Evolutionary conservation across 1,140 invertebrate species (phyloP).

Genomic region (Danaus plexippus): DNA sequence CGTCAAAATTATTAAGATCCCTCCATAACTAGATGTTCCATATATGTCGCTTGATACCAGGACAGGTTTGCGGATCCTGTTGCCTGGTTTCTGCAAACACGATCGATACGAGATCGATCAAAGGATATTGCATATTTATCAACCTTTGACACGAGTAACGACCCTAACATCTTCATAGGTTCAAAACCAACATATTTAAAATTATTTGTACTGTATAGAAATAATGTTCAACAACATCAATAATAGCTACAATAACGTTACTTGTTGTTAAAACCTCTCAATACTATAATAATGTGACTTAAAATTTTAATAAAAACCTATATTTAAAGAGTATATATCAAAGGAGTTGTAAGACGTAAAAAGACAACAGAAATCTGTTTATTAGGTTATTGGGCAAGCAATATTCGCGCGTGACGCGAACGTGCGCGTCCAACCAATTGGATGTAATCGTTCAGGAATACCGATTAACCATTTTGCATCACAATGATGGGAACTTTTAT

Average conservation of each 20-base stretch:
- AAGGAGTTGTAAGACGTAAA: no score
- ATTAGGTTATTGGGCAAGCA: slow-evolving; percentile 35
- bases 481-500: slow-evolving; percentile 50
- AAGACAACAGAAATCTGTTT: no score
- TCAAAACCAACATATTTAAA: slow-evolving; percentile 57
- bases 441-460: slow-evolving; percentile 50
- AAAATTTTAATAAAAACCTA: no score
- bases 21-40: slow-evolving; percentile 9
- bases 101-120: slow-evolving; percentile 58
- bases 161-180: slow-evolving; percentile 66
- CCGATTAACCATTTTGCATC: slow-evolving; percentile 56
- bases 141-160: slow-evolving; percentile 68
- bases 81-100: slow-evolving; percentile 40
- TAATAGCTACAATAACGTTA: no score
- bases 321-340: slow-evolving; percentile 10
- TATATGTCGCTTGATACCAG: background rate
- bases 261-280: no score
- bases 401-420: slow-evolving; percentile 59
- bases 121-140: slow-evolving; percentile 68
- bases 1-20: slow-evolving; percentile 40
- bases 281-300: no score
- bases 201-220: no score
- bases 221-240: no score
- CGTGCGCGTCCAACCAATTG: slow-evolving; percentile 48
- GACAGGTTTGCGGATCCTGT: slow-evolving; percentile 18